A percentile compares a stretch with the other conserved stretches of the same genome.
Conservation (phyloP, 2,113 vertebrate species). For the Oceanodroma tethys region DNA sequence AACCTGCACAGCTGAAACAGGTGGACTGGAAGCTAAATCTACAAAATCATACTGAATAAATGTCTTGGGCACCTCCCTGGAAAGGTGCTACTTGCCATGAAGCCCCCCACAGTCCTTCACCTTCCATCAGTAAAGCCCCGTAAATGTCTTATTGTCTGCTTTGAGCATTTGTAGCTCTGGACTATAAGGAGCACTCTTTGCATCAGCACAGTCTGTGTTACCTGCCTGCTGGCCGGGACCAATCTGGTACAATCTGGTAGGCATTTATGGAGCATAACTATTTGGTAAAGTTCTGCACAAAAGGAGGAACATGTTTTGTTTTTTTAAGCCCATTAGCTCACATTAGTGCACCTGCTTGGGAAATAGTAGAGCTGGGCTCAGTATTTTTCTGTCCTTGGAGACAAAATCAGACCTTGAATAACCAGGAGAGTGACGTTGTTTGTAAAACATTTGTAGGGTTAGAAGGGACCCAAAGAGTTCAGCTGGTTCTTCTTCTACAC, state of each 20-base stretch:
- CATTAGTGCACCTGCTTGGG: neutral
- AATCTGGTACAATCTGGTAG: neutral
- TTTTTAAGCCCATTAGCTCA: neutral
- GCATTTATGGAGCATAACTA: neutral
- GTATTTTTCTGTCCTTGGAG: neutral
- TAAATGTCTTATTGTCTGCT: neutral
- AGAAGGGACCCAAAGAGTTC: neutral
- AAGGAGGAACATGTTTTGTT: neutral
- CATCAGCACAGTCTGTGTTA: neutral
- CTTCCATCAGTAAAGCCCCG: neutral
- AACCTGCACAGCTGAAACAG: neutral
- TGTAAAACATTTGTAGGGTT: neutral
- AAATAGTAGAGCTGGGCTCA: neutral
- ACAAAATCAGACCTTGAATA: neutral
- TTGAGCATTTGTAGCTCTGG: neutral
- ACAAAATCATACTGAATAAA: neutral
- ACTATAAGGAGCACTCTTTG: neutral
- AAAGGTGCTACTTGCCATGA: neutral
- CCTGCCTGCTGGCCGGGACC: neutral
- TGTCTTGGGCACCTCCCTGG: neutral
- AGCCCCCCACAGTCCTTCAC: neutral
- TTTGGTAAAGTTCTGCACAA: neutral
- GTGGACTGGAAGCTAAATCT: neutral
- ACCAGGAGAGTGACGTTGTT: neutral
- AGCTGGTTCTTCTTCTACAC: neutral